phyloP scores from a whole-genome alignment of 2,888 invertebrate genomes.

The Ashinkailepas kermadecensis region DNA sequence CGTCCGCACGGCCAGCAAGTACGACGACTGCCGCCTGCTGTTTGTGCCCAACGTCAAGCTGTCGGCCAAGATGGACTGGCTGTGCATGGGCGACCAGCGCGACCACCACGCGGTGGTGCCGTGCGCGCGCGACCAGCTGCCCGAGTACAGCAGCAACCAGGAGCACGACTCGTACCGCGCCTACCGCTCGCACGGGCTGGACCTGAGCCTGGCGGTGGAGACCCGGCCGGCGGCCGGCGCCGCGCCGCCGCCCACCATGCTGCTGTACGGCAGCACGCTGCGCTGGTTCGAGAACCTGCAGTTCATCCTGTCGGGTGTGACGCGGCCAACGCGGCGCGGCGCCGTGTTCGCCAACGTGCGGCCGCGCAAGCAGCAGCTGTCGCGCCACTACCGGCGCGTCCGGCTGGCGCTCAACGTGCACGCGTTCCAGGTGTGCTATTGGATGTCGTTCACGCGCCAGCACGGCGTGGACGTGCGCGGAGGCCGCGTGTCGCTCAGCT shows the following conservation, averaged over 20 bases:
- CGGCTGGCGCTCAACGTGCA: slow-evolving; percentile 79
- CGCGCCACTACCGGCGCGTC: slow-evolving; percentile 82
- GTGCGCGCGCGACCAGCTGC: slow-evolving; percentile 90
- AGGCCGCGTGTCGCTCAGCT: slow-evolving; percentile 43
- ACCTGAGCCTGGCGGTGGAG: slow-evolving; percentile 68
- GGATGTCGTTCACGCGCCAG: slow-evolving; percentile 45
- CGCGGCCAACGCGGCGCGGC: slow-evolving; percentile 88
- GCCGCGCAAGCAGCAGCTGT: slow-evolving; percentile 81
- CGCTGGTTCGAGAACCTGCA: slow-evolving; percentile 95
- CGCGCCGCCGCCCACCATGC: slow-evolving; percentile 44
- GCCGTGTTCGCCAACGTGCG: slow-evolving; percentile 74
- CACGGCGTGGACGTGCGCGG: slow-evolving; percentile 81
- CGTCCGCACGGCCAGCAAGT: slow-evolving; percentile 94
- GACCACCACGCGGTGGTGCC: slow-evolving; percentile 94
- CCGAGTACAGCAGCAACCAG: slow-evolving; percentile 89
- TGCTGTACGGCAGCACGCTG: slow-evolving; percentile 86
- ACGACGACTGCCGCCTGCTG: slow-evolving; percentile 91
- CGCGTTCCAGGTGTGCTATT: slow-evolving; percentile 47
- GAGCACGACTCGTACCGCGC: slow-evolving; percentile 52
- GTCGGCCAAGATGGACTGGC: slow-evolving; percentile 77
- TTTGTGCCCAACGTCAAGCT: slow-evolving; percentile 82
- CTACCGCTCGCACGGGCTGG: slow-evolving; percentile 79
- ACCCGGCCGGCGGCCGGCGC: slow-evolving; percentile 50
- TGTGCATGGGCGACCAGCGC: slow-evolving; percentile 83
- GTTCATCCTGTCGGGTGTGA: slow-evolving; percentile 77